Evolutionary conservation across 2,113 vertebrate species (phyloP), one percentile per base, ranked within the genome.

Genomic region (Urocynchramus pylzowi): DNA sequence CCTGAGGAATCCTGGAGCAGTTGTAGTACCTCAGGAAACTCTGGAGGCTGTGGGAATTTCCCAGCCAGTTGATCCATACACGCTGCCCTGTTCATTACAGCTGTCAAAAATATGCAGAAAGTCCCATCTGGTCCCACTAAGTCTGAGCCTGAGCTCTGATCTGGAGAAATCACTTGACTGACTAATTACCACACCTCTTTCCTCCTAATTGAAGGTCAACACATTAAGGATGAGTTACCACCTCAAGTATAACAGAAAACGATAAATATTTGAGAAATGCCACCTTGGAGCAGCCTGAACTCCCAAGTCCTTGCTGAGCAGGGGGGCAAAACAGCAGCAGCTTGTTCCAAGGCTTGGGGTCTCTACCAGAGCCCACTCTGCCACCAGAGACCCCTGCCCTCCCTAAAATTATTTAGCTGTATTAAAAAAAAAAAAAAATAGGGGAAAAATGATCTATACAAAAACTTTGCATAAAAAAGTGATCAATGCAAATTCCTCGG

Each of bases 391-490:
- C 31, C 31, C 24, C 49, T 24, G 12, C 74, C 83, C 81, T 83
- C 64, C 56, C 91, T 42, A 47, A 50, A 89, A 92, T 95, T 97
- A 97, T 97, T 97, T 91, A 85, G 92, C 75, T 83, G 93, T 95
- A 95, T 97, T 97, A 97, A 96, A 97, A 96, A 97, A 96, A 97
- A 96, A 93, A 92, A 91, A 95, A 61, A 81, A 17, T 26, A 33
- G 64, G 81, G 80, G 56, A 7, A 87, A 96, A 98, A 97, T 97
- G 97, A 98, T 98, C 98, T 97, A 97, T 97, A 97, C 94, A 97
- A 98, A 97, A 97, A 94, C 98, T 98, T 98, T 98, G 98, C 98
- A 98, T 98, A 98, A 98, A 98, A 98, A 98, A 98, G 98, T 97
- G 98, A 98, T 98, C 98, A 98, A 98, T 98, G 97, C 97, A 98